Evolutionary conservation across 2,888 invertebrate species (phyloP), one percentile per base, ranked within the genome.

Genomic region (Caenorhabditis sp.): DNA sequence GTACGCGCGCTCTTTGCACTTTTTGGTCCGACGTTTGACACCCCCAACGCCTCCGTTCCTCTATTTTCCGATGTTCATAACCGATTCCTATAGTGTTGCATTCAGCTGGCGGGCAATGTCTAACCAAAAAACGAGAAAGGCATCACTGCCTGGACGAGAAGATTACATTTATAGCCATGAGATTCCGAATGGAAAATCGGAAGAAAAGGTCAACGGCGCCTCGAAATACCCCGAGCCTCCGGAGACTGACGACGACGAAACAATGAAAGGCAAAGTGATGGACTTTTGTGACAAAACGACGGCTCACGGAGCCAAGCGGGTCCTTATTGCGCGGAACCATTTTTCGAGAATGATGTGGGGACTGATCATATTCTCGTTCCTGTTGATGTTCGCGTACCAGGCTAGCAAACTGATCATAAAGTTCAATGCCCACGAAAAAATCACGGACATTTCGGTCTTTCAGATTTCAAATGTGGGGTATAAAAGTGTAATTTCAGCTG

Each of bases 281-380:
- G 76, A 80, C 41, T 84, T 84, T 43, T 63, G 78, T 17, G 84
- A 84, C 52, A 81, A 79, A 52, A 84, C 84, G 6, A 84, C 84
- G 11, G 84, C 84, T 30, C 84, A 84, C 58, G 84, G 83, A 43
- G 80, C 79, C 3, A 84, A 84, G 68, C 71, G 83, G 30, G 53
- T 79, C n/a, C 59, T 83, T 9, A 76, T 82, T 8, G 83, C 83
- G 1, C 74, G 72, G 26, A 78, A 56, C 20, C 37, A 20, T 15
- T 66, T 52, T 22, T 58, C 76, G 13, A 43, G 59, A 15, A 32
- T 58, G n/a, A 50, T 80, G 35, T 84, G 84, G 83, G 48, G 59
- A 2, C n/a, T 78, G 27, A 59, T 78, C 8, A 74, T 80, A 1
- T 22, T 68, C 2, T n/a, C 46, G 2, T 82, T 82, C 26, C 8